Evolutionary conservation across 2,113 vertebrate species (phyloP), one percentile per base, ranked within the genome.

Genomic region (Podilymbus podiceps): DNA sequence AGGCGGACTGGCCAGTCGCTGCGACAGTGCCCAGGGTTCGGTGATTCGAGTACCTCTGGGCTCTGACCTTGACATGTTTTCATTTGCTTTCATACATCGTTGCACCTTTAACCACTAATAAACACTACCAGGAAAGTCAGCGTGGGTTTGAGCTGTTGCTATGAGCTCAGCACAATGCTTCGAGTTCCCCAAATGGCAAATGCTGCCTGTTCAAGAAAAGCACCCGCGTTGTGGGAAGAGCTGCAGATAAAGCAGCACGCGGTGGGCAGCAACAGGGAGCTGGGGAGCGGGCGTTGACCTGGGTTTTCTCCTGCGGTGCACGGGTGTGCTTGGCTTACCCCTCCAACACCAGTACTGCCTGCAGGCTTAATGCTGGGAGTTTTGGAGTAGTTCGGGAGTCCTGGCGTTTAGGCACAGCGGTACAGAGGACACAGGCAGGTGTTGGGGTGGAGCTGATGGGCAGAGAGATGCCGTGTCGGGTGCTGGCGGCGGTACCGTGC

Each of bases 381-480:
- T 20, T 7, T 7, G 52, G 18, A 6, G 38, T 7, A 2, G 6
- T 60, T 11, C 0, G 0, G 8, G 22, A 12, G 46, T 5, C 21
- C 55, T 2, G 14, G 12, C 47, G 7, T 7, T 15, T 5, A 1
- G 46, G 50, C 47, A 13, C 20, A n/a, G 78, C 64, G 6, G 7
- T 15, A 4, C 35, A 14, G 80, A 2, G 0, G 9, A 7, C 8
- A 8, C 33, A 6, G 67, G 30, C n/a, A 30, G 88, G 30, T 2
- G 19, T 4, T 67, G 28, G 17, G 15, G 31, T 12, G 21, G 18
- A 28, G 30, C 47, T n/a, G 49, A 1, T 7, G 62, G 72, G 50
- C 49, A 12, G 5, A 15, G 53, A 5, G 58, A 5, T 10, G 60
- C 30, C 14, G 4, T 0, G 1, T 4, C 0, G 0, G 35, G 27